Evolutionary conservation across 2,888 invertebrate genomes (phyloP).

Genomic region (Ennomos fuscantarius): DNA sequence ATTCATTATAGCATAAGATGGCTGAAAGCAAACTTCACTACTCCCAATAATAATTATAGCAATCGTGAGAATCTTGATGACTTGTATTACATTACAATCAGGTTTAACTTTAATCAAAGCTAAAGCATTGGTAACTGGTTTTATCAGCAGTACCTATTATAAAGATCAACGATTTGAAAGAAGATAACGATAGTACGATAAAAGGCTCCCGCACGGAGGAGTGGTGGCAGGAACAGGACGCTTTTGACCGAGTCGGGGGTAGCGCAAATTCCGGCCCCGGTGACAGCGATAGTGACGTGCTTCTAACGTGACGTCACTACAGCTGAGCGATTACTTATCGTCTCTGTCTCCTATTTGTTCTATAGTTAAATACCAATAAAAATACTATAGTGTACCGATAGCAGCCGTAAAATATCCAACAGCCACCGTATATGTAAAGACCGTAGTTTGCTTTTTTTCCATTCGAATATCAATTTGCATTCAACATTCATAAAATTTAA

Average conservation of each 20-base stretch:
- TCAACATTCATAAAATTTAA: conserved; percentile 28
- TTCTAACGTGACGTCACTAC: conserved; percentile 68
- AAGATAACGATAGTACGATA: conserved; percentile 26
- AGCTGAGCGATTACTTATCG: conserved; percentile 56
- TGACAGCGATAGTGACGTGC: conserved; percentile 64
- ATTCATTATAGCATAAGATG: background rate
- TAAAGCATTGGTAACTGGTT: conserved; percentile 7
- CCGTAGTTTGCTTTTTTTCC: conserved; percentile 19
- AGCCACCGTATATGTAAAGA: background rate
- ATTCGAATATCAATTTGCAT: conserved; percentile 30
- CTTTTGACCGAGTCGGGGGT: conserved; percentile 47
- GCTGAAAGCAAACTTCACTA: too few relatives aligned
- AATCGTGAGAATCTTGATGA: too few relatives aligned
- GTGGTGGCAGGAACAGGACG: conserved; percentile 40
- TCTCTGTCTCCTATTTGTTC: conserved; percentile 47
- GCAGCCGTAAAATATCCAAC: conserved; percentile 13
- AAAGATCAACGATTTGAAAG: conserved; percentile 18
- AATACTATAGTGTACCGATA: background rate
- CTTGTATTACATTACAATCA: background rate
- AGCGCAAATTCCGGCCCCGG: conserved; percentile 43
- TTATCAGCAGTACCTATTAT: conserved; percentile 25
- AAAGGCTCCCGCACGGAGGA: conserved; percentile 38
- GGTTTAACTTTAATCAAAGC: conserved; percentile 1
- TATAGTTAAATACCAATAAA: conserved; percentile 2
- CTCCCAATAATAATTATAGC: too few relatives aligned